A percentile compares a stretch with the other conserved stretches of the same genome.
Evolutionary conservation across 2,888 invertebrate species (phyloP).

Genomic region (Coecobrya sp.): DNA sequence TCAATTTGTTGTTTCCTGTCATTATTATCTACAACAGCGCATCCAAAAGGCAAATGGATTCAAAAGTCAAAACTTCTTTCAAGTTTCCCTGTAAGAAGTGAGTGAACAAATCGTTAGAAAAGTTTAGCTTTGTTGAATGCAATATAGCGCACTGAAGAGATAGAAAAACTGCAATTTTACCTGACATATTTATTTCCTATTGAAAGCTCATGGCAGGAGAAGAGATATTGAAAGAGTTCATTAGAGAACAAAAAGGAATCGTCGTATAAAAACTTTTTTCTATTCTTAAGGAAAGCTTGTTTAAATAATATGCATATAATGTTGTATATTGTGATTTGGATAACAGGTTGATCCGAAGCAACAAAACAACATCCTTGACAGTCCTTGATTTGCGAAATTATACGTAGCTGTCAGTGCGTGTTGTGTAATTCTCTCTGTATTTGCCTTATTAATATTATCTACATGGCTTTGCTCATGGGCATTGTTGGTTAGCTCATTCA

Average conservation of each 20-base stretch:
- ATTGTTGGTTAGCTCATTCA: slow-evolving; percentile 14
- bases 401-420: slow-evolving; percentile 8
- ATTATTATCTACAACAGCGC: slow-evolving; percentile 14
- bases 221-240: slow-evolving; percentile 59
- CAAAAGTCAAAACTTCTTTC: slow-evolving; percentile 15
- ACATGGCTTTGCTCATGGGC: slow-evolving; percentile 19
- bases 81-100: not conserved
- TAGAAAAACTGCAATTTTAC: slow-evolving; percentile 10
- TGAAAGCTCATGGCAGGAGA: slow-evolving; percentile 70
- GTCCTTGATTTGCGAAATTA: slow-evolving; percentile 72
- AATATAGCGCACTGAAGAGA: not conserved
- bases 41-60: slow-evolving; percentile 33
- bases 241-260: slow-evolving; percentile 25
- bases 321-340: slow-evolving; percentile 37
- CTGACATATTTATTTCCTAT: slow-evolving; percentile 73
- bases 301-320: not conserved
- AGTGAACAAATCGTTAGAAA: not conserved
- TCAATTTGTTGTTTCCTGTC: slow-evolving; percentile 50
- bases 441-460: slow-evolving; percentile 19
- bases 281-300: not conserved
- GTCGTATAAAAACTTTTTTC: not conserved
- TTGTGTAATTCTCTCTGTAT: not conserved
- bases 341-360: slow-evolving; percentile 55
- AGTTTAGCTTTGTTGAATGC: slow-evolving; percentile 13
- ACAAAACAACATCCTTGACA: slow-evolving; percentile 71